Evolutionary conservation across 1,140 invertebrate species (phyloP), one percentile per base, ranked within the genome.

Genomic region (Papilio helenus): DNA sequence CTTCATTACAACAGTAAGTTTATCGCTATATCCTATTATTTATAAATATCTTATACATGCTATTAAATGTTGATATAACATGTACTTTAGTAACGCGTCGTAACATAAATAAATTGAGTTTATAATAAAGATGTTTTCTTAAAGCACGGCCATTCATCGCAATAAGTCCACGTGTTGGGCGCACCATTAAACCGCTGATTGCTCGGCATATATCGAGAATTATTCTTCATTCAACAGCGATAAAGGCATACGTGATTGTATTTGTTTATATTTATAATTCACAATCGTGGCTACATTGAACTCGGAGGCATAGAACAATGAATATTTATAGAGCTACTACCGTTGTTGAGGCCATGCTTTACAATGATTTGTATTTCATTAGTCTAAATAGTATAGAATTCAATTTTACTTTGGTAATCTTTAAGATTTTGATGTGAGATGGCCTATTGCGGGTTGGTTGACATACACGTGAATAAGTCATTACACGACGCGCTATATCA

Each of bases 201-300:
- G 84, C 85, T 77, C 79, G 80, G 83, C 84, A 83, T 86, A 86
- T 83, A 82, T 83, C 76, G 77, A 61, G 83, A 84, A 87, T 90
- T 87, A 88, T 85, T 90, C 85, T 87, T 85, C 83, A 87, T 88
- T 83, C 81, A 77, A 81, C 73, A 72, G 72, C 72, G 26, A 82
- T 82, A 76, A 80, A 58, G 51, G 3, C 29, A 76, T 65, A 77
- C 76, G 76, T 77, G 76, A 77, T 77, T 77, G 76, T 77, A 77
- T 77, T 77, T 77, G 58, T 77, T 65, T 77, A 77, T 77, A 77
- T 77, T 77, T 77, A 77, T 77, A 77, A 77, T 77, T 77, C 76
- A 77, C 76, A 77, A 65, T 77, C 76, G 76, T 77, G 76, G 76
- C 55, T 77, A 77, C 76, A 77, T 77, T 77, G 76, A 77, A 77